phyloP scores from a whole-genome alignment of 2,797 vertebrate genomes.

The Semotilus atromaculatus region DNA sequence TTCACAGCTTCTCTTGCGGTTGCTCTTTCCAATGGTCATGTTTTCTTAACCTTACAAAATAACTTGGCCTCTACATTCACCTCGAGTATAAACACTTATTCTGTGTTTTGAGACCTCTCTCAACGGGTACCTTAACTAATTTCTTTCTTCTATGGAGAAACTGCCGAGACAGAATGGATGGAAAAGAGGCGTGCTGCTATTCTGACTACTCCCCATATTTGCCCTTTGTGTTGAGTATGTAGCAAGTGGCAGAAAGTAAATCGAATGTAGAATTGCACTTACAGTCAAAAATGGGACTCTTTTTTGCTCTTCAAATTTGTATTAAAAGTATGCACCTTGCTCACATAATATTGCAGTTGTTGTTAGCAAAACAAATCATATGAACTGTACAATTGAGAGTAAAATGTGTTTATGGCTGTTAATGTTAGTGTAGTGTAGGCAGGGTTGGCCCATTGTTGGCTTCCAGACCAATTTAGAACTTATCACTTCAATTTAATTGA shows the following conservation, averaged over 20 bases:
- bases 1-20: conserved; percentile 72
- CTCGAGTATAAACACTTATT: conserved; percentile 70
- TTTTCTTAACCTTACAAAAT: conserved; percentile 79
- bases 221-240: conserved; percentile 59
- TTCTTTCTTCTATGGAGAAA: conserved; percentile 64
- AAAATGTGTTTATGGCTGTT: conserved; percentile 47
- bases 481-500: conserved; percentile 45
- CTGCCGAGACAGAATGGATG: conserved; percentile 59
- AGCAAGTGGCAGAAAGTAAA: conserved; percentile 64
- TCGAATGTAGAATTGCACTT: conserved; percentile 63
- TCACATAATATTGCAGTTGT: conserved; percentile 37
- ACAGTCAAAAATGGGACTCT: conserved; percentile 51
- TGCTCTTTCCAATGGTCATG: conserved; percentile 75
- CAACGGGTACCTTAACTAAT: conserved; percentile 69
- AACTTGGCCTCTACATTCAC: conserved; percentile 73
- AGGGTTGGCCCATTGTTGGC: conserved; percentile 46
- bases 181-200: conserved; percentile 58
- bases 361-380: conserved; percentile 55
- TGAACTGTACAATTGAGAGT: conserved; percentile 41
- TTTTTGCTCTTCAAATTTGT: conserved; percentile 53
- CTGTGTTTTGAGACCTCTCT: conserved; percentile 67
- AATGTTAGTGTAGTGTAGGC: conserved; percentile 39
- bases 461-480: conserved; percentile 49
- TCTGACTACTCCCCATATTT: conserved; percentile 60
- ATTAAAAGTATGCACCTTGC: conserved; percentile 46